These are phyloP conservation scores for Temnothorax curvispinosus DNA, from an alignment of 1,140 invertebrate species.

Conservation along the genomic window DNA sequence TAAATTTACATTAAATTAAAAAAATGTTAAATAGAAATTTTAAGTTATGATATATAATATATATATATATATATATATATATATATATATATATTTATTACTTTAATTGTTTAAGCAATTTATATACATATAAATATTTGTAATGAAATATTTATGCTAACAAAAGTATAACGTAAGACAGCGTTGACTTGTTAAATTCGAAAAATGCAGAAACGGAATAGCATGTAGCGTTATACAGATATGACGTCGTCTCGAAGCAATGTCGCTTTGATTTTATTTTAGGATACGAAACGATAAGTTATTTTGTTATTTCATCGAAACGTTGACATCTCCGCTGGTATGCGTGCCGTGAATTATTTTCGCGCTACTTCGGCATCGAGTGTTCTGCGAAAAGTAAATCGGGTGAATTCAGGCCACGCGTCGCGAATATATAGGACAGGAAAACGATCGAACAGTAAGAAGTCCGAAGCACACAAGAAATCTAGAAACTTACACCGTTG, in stretches of 20 bases:
- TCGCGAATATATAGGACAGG: slow-evolving; percentile 40
- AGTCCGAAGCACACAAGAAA: slow-evolving; percentile 24
- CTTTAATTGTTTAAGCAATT: background rate
- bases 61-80: background rate
- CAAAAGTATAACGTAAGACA: background rate
- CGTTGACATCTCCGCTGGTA: slow-evolving; percentile 8
- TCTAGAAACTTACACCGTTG: background rate
- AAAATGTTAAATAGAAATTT: background rate
- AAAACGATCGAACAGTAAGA: slow-evolving; percentile 47
- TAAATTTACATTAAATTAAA: background rate
- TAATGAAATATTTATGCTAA: slow-evolving; percentile 4
- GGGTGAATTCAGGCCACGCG: slow-evolving; percentile 37
- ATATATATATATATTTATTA: background rate
- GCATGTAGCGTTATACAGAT: background rate
- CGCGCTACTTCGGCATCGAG: slow-evolving; percentile 10
- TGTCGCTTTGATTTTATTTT: slow-evolving; percentile 20
- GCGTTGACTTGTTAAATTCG: background rate
- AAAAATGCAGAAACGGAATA: background rate
- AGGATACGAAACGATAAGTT: background rate
- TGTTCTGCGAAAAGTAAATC: slow-evolving; percentile 34
- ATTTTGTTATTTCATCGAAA: background rate
- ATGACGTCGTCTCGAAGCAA: background rate
- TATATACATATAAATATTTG: background rate
- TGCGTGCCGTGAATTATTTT: slow-evolving; percentile 46
- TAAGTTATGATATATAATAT: background rate